Evolutionary conservation across 2,113 vertebrate genomes (phyloP), one percentile per base, ranked within the genome.

Genomic region (Zingel zingel): DNA sequence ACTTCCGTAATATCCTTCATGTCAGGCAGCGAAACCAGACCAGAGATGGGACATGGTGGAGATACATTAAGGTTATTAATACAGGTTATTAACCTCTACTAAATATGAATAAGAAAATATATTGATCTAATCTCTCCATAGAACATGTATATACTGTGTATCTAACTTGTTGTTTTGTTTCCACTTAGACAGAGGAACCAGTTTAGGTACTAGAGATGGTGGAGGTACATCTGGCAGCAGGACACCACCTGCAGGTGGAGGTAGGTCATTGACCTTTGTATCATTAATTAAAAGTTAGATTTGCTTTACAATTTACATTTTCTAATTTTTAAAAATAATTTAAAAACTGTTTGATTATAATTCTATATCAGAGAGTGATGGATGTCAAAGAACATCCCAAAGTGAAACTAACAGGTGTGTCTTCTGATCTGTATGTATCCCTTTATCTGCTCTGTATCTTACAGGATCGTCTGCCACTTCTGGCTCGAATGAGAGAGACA

Each of bases 391-490:
- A 56, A 56, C 11, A 14, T 19, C 23, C 36, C 23, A 27, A 13
- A 30, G 19, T 62, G 25, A 33, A 39, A 36, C 10, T 62, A 36
- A n/a, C 48, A 14, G 27, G 27, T 18, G 23, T 57, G 33, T 15
- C 16, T 53, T 25, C 13, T 39, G 8, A 2, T 10, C 39, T 10
- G 39, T 39, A 10, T 39, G 39, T 10, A 10, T 39, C 39, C 39
- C 39, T 39, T 39, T 39, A 27, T 56, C 8, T 76, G 10, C 50
- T 39, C 67, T 72, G 23, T 64, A 13, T 80, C 65, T 27, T 23
- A 30, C 79, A 74, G 69, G 62, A 74, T 51, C 8, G 1, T 66
- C 69, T 15, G 27, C 51, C 61, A 12, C 2, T 53, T 39, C 69
- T 50, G 51, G 9, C 33, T 25, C 4, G 0, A 70, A 57, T 45